These are phyloP conservation scores for Drosophila picticornis DNA, from an alignment of 2,888 invertebrate species.

Conservation along the genomic window DNA sequence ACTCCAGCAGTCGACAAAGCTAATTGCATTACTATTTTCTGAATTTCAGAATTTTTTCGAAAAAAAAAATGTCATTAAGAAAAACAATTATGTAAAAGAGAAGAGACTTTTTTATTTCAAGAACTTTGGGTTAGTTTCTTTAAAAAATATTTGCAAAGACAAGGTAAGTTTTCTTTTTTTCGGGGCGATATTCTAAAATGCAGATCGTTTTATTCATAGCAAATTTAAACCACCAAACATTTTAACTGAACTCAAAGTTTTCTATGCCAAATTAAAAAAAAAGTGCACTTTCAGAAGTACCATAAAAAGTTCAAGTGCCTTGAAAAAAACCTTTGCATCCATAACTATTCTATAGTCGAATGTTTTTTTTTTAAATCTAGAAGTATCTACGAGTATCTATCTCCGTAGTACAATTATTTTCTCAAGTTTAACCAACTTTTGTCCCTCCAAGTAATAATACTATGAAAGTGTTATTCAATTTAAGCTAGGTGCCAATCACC, in stretches of 20 bases:
- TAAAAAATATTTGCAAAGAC: neutral
- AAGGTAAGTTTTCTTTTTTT: neutral
- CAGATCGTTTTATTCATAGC: neutral
- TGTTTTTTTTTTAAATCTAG: neutral
- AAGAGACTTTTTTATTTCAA: neutral
- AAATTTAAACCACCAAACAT: neutral
- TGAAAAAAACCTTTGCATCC: neutral
- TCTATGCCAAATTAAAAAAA: neutral
- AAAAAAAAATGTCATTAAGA: neutral
- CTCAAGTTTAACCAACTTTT: neutral
- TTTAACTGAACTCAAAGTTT: neutral
- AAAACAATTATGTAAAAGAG: neutral
- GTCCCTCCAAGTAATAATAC: neutral
- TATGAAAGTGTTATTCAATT: neutral
- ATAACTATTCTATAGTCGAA: neutral
- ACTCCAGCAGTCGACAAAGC: no score
- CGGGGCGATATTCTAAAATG: neutral
- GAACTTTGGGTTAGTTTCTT: neutral
- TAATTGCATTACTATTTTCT: neutral
- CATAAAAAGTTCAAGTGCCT: neutral
- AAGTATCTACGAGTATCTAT: neutral
- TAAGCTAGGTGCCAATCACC: neutral
- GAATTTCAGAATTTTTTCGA: neutral
- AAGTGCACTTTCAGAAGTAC: neutral
- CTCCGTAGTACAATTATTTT: neutral